Base-by-base conservation (phyloP, 2,797 vertebrate genomes). In the Leptoclinus maculatus region DNA sequence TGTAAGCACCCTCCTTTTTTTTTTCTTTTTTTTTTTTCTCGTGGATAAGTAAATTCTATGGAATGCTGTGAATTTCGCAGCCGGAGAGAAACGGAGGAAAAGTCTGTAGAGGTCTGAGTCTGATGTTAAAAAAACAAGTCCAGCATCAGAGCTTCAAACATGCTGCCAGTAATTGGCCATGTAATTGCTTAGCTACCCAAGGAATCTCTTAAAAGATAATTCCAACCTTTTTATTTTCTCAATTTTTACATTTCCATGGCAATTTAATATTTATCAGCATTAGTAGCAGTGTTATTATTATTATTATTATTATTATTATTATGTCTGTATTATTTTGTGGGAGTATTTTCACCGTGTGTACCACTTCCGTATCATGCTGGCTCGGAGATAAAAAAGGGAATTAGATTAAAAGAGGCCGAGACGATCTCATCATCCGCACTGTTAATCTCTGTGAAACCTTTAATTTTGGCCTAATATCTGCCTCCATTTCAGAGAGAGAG, bases 1-100 rank as follows among this genome's bases (percentile, higher is more conserved):
- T 94, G 93, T 95, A 94, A 93, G 94, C 94, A 94, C 94, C 93
- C 93, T 94, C 91, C 82, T 90, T 90, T 93, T 91, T 78, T 88
- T 89, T 56, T 54, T 16, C 27, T 5, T 27, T 14, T 29, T 27
- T 54, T 87, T 78, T 65, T 10, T 60, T 16, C 92, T 94, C 79
- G 83, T 93, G 91, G 90, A 90, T 88, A 93, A 93, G 90, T 94
- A 90, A 93, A 94, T 92, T 93, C 91, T 87, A 86, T 90, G 92
- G 92, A 93, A 93, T 92, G 89, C 89, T 82, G 74, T 64, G 78
- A 92, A 92, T 93, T 93, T 91, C 88, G 87, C 81, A 88, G 72
- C 84, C 54, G 80, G 76, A 93, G 76, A 93, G 86, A 91, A 87
- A 90, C 82, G 87, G 88, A 89, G 27, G 27, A 27, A 27, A 27